A percentile compares a stretch with the other conserved stretches of the same genome.
These are phyloP conservation scores for Trematomus loennbergii DNA, from an alignment of 2,113 vertebrate genomes.

Conservation along the genomic window DNA sequence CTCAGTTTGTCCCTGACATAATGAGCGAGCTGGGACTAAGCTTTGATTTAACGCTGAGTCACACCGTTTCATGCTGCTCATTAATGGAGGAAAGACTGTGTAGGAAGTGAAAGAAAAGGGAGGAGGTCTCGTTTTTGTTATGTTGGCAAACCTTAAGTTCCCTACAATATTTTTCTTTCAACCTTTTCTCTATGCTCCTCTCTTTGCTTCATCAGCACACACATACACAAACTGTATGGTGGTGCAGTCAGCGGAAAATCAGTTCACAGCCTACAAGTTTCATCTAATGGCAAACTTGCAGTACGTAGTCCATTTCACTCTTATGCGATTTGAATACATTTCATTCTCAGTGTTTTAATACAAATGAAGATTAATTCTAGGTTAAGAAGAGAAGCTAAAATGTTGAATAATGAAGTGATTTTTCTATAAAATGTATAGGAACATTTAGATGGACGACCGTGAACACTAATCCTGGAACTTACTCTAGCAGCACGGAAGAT, in stretches of 20 bases:
- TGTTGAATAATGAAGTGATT: background rate
- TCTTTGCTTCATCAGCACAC: slow-evolving; percentile 23
- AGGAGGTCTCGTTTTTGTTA: slow-evolving; percentile 32
- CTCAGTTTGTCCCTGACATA: slow-evolving; percentile 62
- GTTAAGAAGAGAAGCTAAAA: background rate
- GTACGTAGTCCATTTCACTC: slow-evolving; percentile 19
- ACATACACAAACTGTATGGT: slow-evolving; percentile 9
- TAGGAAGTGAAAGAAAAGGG: slow-evolving; percentile 43
- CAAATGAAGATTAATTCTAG: background rate
- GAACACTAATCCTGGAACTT: background rate
- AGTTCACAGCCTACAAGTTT: slow-evolving; percentile 18
- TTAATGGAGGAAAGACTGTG: slow-evolving; percentile 53
- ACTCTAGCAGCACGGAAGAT: slow-evolving; percentile 18
- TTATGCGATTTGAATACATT: background rate
- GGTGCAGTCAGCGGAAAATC: slow-evolving; percentile 32
- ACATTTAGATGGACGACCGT: background rate
- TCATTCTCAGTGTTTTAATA: background rate
- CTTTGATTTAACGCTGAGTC: slow-evolving; percentile 67
- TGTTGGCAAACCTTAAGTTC: slow-evolving; percentile 42
- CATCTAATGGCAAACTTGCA: background rate
- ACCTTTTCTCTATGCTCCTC: slow-evolving; percentile 1
- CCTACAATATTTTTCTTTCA: slow-evolving; percentile 14
- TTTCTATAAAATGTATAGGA: background rate
- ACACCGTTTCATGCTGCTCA: slow-evolving; percentile 45
- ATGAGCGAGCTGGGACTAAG: slow-evolving; percentile 55